phyloP scores from a whole-genome alignment of 2,888 invertebrate species.

The Diachrysia chrysitis region DNA sequence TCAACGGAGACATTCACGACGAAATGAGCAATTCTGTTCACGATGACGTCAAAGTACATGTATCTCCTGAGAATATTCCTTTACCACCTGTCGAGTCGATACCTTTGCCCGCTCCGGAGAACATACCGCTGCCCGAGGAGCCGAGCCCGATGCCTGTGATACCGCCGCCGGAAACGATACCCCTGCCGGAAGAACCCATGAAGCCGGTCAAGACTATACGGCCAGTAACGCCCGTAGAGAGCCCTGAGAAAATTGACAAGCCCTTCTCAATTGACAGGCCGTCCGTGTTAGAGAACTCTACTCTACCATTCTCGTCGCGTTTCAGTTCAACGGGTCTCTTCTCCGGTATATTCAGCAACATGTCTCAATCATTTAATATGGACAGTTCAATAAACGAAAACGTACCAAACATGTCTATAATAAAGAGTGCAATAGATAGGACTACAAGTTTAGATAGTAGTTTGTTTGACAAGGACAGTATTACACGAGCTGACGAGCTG shows the following conservation, averaged over 20 bases:
- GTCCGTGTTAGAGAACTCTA: slow-evolving; percentile 71
- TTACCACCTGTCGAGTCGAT: slow-evolving; percentile 83
- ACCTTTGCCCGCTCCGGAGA: slow-evolving; percentile 81
- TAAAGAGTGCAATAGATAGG: slow-evolving; percentile 87
- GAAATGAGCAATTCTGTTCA: slow-evolving; percentile 70
- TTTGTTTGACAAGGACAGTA: slow-evolving; percentile 81
- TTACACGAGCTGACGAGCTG: slow-evolving; percentile 81
- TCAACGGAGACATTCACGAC: slow-evolving; percentile 81
- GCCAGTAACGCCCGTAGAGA: slow-evolving; percentile 58
- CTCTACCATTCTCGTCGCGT: slow-evolving; percentile 77
- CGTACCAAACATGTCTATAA: slow-evolving; percentile 84
- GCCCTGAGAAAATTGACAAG: slow-evolving; percentile 62
- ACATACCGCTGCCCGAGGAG: slow-evolving; percentile 81
- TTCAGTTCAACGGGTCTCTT: slow-evolving; percentile 83
- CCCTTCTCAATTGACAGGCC: slow-evolving; percentile 67
- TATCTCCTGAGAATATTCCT: slow-evolving; percentile 83
- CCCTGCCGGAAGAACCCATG: slow-evolving; percentile 80
- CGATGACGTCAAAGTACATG: slow-evolving; percentile 72
- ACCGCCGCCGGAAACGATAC: slow-evolving; percentile 79
- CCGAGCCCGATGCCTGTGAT: slow-evolving; percentile 74
- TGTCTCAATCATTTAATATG: slow-evolving; percentile 75
- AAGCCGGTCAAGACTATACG: slow-evolving; percentile 60
- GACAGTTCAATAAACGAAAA: slow-evolving; percentile 79
- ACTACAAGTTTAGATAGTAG: slow-evolving; percentile 84
- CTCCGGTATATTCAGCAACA: slow-evolving; percentile 84